Percentiles rank a stretch among this genome's conserved stretches.
Conservation (phyloP, 2,113 vertebrate species). For the Ariopsis seemanni region DNA sequence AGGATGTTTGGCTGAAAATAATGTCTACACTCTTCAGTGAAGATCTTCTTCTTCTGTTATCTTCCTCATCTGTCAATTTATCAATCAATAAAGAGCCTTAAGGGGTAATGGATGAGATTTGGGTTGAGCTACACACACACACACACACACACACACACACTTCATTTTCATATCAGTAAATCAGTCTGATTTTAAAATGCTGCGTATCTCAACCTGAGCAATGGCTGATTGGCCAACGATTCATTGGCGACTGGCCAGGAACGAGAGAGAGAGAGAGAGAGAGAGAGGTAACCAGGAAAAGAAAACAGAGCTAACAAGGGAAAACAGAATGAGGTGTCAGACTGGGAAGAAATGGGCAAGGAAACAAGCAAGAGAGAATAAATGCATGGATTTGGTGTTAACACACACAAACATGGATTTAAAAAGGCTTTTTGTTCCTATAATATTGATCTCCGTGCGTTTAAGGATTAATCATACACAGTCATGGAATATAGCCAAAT, state of each 20-base stretch:
- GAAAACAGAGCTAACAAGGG: not conserved
- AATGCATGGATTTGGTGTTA: no score
- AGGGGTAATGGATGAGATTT: not conserved
- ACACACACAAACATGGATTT: no score
- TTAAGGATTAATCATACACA: no score
- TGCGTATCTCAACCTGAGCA: constrained; percentile 68
- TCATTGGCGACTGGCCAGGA: constrained; percentile 41
- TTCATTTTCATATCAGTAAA: constrained; percentile 62
- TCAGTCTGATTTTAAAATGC: constrained; percentile 71
- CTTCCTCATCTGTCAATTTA: not conserved
- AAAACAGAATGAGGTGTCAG: no score
- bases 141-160: constrained; percentile 36
- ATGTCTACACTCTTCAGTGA: not conserved
- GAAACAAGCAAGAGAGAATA: not conserved
- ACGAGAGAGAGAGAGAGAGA: constrained; percentile 24
- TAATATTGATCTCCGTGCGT: no score
- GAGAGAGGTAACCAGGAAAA: not conserved
- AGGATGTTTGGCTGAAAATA: not conserved
- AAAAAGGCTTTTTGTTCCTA: no score
- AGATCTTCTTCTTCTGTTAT: not conserved
- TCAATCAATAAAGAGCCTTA: not conserved
- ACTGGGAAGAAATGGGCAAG: no score
- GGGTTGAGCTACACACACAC: not conserved
- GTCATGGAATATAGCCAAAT: no score
- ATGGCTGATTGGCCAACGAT: constrained; percentile 69